Conservation (phyloP, 2,113 vertebrate species). For the Alaudala cheleensis region DNA sequence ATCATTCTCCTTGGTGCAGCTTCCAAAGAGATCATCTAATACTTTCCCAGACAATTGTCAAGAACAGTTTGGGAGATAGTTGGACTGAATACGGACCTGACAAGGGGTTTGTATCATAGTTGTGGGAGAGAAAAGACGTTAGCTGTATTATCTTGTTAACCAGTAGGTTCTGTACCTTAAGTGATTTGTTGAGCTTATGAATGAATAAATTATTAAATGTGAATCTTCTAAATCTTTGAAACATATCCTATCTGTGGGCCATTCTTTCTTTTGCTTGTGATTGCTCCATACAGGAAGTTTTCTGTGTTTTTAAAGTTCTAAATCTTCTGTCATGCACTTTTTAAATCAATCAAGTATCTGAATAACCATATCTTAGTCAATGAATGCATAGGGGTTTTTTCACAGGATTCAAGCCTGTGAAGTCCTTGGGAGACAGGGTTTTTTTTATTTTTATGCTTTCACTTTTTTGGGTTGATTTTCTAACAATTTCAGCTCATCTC, state of each 20-base stretch:
- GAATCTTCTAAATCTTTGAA: neutral
- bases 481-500: neutral
- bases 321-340: neutral
- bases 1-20: neutral
- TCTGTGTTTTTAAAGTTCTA: neutral
- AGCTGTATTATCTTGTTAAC: neutral
- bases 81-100: neutral
- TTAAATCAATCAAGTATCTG: neutral
- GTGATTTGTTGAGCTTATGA: neutral
- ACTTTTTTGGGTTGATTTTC: neutral
- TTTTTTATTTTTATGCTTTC: neutral
- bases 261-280: neutral
- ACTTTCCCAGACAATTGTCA: neutral
- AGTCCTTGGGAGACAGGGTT: neutral
- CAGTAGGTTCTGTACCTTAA: neutral
- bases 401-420: neutral
- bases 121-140: neutral
- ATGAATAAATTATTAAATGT: neutral
- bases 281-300: neutral
- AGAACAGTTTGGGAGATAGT: neutral
- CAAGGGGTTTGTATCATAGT: neutral
- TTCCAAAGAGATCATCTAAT: neutral
- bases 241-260: neutral
- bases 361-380: neutral
- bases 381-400: accelerated